Percentiles rank a stretch among this genome's conserved stretches.
These are phyloP conservation scores for Pseudorectes ferrugineus DNA, from an alignment of 2,113 vertebrate species.

Conservation along the genomic window DNA sequence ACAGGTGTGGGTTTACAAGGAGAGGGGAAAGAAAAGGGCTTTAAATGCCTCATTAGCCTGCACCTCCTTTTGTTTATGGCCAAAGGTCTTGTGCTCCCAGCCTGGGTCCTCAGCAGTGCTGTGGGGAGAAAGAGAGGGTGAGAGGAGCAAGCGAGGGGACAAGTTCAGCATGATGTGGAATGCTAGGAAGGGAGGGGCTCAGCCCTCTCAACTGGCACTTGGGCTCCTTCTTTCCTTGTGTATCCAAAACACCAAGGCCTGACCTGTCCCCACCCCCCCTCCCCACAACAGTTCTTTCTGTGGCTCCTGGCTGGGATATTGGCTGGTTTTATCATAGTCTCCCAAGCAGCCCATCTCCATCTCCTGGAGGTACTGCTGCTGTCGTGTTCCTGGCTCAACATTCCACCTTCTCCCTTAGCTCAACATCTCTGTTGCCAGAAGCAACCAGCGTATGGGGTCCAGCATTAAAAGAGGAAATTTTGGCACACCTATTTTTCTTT, in stretches of 20 bases:
- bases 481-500: neutral
- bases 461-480: neutral
- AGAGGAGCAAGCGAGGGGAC: neutral
- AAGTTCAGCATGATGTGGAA: neutral
- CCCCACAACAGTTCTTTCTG: neutral
- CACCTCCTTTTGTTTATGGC: neutral
- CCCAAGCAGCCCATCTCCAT: neutral
- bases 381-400: neutral
- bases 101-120: neutral
- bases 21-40: neutral
- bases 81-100: neutral
- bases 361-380: neutral
- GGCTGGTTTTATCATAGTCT: neutral
- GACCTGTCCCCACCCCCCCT: accelerated
- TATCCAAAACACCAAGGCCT: neutral
- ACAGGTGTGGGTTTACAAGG: constrained; percentile 38
- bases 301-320: neutral
- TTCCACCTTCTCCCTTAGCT: neutral
- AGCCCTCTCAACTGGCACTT: neutral
- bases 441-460: neutral
- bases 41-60: neutral
- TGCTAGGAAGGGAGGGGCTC: neutral
- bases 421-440: neutral
- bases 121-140: neutral
- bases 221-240: neutral